These are phyloP conservation scores for Idaea dimidiata DNA, from an alignment of 2,888 invertebrate species.

Conservation along the genomic window DNA sequence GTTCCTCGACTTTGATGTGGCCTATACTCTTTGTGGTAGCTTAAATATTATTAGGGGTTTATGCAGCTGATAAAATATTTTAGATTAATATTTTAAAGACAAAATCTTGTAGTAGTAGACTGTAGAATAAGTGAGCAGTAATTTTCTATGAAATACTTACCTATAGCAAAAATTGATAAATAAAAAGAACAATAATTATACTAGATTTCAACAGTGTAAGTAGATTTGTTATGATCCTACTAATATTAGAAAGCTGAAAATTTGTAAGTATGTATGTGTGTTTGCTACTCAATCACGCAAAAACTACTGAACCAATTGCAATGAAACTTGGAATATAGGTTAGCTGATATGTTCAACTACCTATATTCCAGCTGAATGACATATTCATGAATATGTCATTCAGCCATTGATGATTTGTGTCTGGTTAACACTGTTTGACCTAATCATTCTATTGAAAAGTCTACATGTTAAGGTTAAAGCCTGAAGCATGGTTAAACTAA, in stretches of 20 bases:
- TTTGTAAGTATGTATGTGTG: too few relatives aligned
- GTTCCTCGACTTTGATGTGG: not conserved
- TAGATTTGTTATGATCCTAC: not conserved
- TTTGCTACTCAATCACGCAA: too few relatives aligned
- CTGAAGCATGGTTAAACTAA: not conserved
- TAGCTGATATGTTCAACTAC: too few relatives aligned
- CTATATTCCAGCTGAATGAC: too few relatives aligned
- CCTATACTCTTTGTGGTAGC: not conserved
- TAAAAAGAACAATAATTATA: not conserved
- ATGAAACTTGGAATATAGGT: too few relatives aligned
- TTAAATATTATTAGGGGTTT: not conserved
- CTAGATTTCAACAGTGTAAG: not conserved
- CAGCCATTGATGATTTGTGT: not conserved
- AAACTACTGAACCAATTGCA: too few relatives aligned
- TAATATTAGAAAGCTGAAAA: too few relatives aligned
- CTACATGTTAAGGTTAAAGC: not conserved
- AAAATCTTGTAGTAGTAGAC: not conserved
- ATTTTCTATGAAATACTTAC: too few relatives aligned
- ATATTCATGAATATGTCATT: not conserved
- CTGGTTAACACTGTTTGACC: not conserved
- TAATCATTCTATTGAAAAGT: not conserved
- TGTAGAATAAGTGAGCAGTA: not conserved
- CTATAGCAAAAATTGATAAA: not conserved
- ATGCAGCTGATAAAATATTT: not conserved
- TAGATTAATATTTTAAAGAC: not conserved